Evolutionary conservation across 2,888 invertebrate genomes (phyloP), one percentile per base, ranked within the genome.

Genomic region (Scaptomyza parva): DNA sequence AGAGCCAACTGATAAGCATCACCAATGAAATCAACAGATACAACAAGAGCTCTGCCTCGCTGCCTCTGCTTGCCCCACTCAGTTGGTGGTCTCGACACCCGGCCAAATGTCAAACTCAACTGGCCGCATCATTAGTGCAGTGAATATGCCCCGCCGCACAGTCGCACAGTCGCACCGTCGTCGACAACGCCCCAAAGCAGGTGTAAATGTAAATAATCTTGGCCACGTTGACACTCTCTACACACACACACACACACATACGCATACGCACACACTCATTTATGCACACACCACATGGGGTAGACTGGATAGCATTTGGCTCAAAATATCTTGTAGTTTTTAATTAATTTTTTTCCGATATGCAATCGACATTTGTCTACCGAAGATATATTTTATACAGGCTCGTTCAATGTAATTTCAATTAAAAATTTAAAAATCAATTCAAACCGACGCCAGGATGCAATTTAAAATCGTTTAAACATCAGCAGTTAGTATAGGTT

Each of bases 121-220:
- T 44, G 70, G 67, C 54, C 62, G 78, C 78, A 81, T 84, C 83
- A 84, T 84, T 84, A 86, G 83, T 74, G 65, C 47, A 51, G 50
- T 47, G 47, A 35, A 59, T n/a, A n/a, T 20, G 40, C 40, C 17
- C 66, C 33, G n/a, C n/a, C n/a, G n/a, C n/a, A n/a, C n/a, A n/a
- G n/a, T n/a, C n/a, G n/a, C n/a, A n/a, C n/a, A n/a, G n/a, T n/a
- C n/a, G 45, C 37, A 54, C 52, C 39, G 50, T 14, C 47, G 52
- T 53, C 70, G 70, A 70, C 65, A 58, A 58, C 75, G 76, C 65
- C 70, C 53, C 47, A 54, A 44, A 67, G 65, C 84, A 84, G 87
- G 84, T 84, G 87, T 84, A 85, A 87, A 84, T 87, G 79, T 86
- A 81, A 84, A 84, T 85, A 78, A 86, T 86, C 84, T 86, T 52